Evolutionary conservation across 2,797 vertebrate genomes (phyloP).

Genomic region (Phataginus tetradactyla): DNA sequence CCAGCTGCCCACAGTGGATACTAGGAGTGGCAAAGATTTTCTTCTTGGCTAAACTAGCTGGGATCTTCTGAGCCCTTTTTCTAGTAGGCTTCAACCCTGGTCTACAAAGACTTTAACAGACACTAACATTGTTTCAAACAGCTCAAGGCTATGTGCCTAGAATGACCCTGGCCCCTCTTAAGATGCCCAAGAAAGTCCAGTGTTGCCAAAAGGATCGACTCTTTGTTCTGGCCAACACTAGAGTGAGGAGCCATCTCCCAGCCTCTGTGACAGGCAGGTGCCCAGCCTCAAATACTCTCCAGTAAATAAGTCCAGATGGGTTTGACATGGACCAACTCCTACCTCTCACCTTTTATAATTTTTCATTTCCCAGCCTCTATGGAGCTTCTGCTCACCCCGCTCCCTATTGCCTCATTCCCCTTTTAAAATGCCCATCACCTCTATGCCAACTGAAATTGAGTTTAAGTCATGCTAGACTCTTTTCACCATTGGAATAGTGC

Average conservation of each 20-base stretch:
- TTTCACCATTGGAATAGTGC: background rate
- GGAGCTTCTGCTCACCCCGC: background rate
- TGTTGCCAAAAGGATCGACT: too few species aligned
- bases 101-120: too few species aligned
- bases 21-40: background rate
- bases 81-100: background rate
- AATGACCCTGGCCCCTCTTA: background rate
- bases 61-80: too few species aligned
- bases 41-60: background rate
- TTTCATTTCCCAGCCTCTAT: background rate
- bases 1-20: too few species aligned
- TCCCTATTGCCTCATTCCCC: background rate
- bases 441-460: background rate
- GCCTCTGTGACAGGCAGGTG: too few species aligned
- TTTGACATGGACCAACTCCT: background rate
- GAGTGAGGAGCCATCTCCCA: too few species aligned
- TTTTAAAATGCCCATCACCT: background rate
- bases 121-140: background rate
- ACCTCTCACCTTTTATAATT: background rate
- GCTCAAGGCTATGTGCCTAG: background rate
- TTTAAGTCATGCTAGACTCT: background rate
- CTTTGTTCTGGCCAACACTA: too few species aligned
- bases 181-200: too few species aligned
- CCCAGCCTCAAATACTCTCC: too few species aligned
- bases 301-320: background rate